A percentile compares a stretch with the other conserved stretches of the same genome.
phyloP scores from a whole-genome alignment of 1,140 invertebrate species.

The Streblospio benedicti region DNA sequence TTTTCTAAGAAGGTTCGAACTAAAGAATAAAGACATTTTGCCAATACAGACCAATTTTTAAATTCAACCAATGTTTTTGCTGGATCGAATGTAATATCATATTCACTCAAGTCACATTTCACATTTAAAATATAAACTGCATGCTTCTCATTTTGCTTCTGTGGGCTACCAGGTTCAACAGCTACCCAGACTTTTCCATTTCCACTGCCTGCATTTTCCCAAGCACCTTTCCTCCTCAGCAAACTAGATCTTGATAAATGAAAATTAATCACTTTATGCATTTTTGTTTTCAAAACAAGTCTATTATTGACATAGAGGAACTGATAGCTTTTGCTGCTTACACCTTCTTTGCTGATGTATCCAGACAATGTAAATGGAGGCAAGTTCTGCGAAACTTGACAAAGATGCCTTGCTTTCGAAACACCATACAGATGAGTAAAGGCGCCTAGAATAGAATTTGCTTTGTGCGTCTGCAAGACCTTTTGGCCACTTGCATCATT shows the following conservation, averaged over 20 bases:
- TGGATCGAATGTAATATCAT: conserved; percentile 53
- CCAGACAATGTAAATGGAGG: conserved; percentile 51
- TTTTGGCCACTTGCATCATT: conserved; percentile 54
- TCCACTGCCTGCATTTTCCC: no score
- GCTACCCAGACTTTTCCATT: no score
- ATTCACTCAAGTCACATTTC: conserved; percentile 52
- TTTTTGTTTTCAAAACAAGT: conserved; percentile 50
- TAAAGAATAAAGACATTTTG: conserved; percentile 50
- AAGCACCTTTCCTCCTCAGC: no score
- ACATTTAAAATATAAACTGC: conserved; percentile 56
- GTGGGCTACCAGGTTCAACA: conserved; percentile 33
- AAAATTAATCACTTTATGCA: conserved; percentile 51
- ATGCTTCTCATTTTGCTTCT: conserved; percentile 42
- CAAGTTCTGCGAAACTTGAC: conserved; percentile 49
- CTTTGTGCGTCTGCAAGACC: conserved; percentile 53
- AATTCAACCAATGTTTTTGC: conserved; percentile 55
- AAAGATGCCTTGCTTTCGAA: conserved; percentile 44
- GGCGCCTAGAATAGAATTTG: conserved; percentile 48
- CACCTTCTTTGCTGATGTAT: conserved; percentile 50
- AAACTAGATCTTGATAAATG: conserved; percentile 39
- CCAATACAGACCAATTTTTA: conserved; percentile 53
- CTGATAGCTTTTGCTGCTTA: conserved; percentile 49
- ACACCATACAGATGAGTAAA: conserved; percentile 51
- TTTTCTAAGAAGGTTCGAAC: conserved; percentile 37
- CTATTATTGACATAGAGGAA: conserved; percentile 59